A percentile compares a stretch with the other conserved stretches of the same genome.
phyloP scores from a whole-genome alignment of 2,797 vertebrate genomes.

The Intellagama lesueurii region DNA sequence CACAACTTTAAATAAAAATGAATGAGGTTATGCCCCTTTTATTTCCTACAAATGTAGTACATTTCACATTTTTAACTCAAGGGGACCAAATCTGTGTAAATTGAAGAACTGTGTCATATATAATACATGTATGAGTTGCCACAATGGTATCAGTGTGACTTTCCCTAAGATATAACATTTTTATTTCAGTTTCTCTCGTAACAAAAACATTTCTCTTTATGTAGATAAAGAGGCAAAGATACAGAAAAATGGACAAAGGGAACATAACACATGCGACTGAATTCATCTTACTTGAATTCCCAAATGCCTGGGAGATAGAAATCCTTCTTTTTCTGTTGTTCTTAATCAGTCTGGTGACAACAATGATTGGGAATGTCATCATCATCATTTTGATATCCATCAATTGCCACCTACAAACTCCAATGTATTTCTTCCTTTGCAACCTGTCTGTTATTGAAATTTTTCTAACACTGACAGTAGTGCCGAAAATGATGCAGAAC shows the following conservation, averaged over 20 bases:
- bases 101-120: not conserved
- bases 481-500: conserved; percentile 60
- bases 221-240: not conserved
- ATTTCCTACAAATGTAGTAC: no score
- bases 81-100: not conserved
- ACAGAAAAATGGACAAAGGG: not conserved
- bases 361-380: conserved; percentile 55
- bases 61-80: not conserved
- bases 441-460: conserved; percentile 64
- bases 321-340: conserved; percentile 51
- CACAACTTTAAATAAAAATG: not conserved
- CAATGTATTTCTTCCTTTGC: conserved; percentile 70
- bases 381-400: conserved; percentile 53
- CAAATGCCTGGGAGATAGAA: conserved; percentile 42
- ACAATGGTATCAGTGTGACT: not conserved
- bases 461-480: conserved; percentile 57
- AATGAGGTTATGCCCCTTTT: not conserved
- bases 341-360: conserved; percentile 54
- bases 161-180: not conserved
- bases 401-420: conserved; percentile 50
- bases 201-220: not conserved
- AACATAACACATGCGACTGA: conserved; percentile 59
- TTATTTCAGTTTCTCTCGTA: not conserved
- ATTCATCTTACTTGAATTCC: conserved; percentile 65
- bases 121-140: no score